Evolutionary conservation across 2,888 invertebrate genomes (phyloP), one percentile per base, ranked within the genome.

Genomic region (Rhagium mordax): DNA sequence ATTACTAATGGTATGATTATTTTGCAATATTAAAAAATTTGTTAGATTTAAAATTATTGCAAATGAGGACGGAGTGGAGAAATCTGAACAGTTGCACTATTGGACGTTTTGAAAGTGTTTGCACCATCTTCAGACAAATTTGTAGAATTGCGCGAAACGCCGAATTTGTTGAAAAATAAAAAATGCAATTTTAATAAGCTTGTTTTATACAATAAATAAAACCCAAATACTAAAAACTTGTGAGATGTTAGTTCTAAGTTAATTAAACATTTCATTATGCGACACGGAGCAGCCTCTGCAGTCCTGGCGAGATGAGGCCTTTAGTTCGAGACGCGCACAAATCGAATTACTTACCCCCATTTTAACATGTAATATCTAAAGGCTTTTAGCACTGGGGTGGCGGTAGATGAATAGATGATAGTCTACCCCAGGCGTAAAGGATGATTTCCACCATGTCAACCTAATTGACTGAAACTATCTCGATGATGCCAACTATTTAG

Each of bases 301-400:
- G 81, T 83, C 83, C 77, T 75, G 78, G 78, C 67, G 70, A 71
- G 73, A 67, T 18, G 47, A 29, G 33, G 16, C 41, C 47, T 64
- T 66, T 60, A 70, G 76, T 70, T 78, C 80, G 76, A 79, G 79
- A 73, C 79, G 80, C 80, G 80, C 81, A 79, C 83, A 84, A 88
- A 88, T 88, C 88, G 87, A 86, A 88, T 88, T 88, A 88, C 86
- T 88, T 87, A 88, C 87, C 87, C 88, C 85, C 86, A 87, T 88
- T 88, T 88, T 87, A 87, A 87, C 87, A 87, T 88, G 86, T 87
- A 87, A 88, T 88, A 87, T 87, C 86, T 85, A 86, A 87, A 87
- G 88, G 87, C 87, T 88, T 88, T 88, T 87, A 88, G 87, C 86
- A 83, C 83, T 85, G 85, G 86, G 86, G 86, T 85, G 83, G 86